Conservation (phyloP, 2,797 vertebrate species). For the Sebastolobus alascanus region DNA sequence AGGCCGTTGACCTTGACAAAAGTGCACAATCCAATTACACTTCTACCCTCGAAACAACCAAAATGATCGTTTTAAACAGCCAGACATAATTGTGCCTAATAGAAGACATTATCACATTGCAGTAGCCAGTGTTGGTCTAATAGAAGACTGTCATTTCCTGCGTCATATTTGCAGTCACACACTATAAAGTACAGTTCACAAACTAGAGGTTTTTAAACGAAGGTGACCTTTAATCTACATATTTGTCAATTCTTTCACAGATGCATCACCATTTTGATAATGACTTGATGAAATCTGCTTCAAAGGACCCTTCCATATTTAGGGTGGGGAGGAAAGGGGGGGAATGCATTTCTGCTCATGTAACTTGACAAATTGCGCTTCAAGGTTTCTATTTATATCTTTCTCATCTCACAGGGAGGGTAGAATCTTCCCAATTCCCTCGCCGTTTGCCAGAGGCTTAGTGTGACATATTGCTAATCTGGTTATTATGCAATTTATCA, state of each 20-base stretch:
- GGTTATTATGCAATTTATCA: constrained; percentile 89
- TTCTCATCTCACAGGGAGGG: constrained; percentile 82
- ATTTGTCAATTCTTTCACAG: constrained; percentile 54
- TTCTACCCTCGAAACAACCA: constrained; percentile 15
- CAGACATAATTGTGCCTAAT: constrained; percentile 30
- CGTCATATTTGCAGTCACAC: constrained; percentile 18
- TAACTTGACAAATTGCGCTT: constrained; percentile 84
- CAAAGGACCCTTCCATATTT: constrained; percentile 59
- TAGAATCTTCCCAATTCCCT: constrained; percentile 84
- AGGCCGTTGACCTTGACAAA: constrained; percentile 36
- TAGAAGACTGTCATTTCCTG: background rate
- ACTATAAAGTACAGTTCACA: constrained; percentile 22
- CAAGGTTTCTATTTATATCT: constrained; percentile 86
- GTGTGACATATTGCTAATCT: constrained; percentile 87
- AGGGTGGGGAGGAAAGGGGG: constrained; percentile 53
- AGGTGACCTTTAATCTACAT: constrained; percentile 55
- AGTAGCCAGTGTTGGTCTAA: constrained; percentile 18
- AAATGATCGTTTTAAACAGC: constrained; percentile 35
- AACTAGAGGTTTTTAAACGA: constrained; percentile 43
- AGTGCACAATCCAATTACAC: constrained; percentile 39
- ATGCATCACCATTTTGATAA: constrained; percentile 60
- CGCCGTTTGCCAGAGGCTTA: constrained; percentile 84
- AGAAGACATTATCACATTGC: constrained; percentile 19
- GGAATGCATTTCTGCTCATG: constrained; percentile 70
- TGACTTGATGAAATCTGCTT: constrained; percentile 66